Conservation (phyloP, 2,113 vertebrate genomes). For the Chelonoidis abingdonii region DNA sequence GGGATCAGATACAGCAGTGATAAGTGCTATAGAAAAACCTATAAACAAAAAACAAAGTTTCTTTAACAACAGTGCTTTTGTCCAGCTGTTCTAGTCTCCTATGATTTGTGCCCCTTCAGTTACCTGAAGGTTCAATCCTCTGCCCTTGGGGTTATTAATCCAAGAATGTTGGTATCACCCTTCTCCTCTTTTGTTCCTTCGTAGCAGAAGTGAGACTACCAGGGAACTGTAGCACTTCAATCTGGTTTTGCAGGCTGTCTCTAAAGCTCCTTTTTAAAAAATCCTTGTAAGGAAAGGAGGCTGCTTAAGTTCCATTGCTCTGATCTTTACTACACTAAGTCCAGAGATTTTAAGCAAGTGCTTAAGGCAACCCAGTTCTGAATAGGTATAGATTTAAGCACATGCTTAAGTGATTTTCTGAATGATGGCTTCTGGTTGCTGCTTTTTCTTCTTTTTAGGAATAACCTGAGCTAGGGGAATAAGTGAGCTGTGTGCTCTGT, state of each 20-base stretch:
- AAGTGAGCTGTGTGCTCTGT: background rate
- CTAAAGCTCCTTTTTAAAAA: background rate
- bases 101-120: background rate
- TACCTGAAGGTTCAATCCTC: background rate
- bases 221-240: background rate
- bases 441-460: background rate
- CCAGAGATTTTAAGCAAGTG: background rate
- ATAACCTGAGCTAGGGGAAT: background rate
- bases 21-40: background rate
- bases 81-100: background rate
- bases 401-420: background rate
- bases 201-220: background rate
- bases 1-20: background rate
- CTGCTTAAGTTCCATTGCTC: background rate
- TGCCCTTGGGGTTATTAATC: background rate
- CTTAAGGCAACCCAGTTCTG: background rate
- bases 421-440: background rate
- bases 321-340: background rate
- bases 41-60: rapidly evolving
- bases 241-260: background rate
- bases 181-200: background rate
- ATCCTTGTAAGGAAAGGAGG: background rate
- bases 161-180: background rate
- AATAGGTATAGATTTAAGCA: background rate
- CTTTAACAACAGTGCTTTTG: background rate